Evolutionary conservation across 1,140 invertebrate genomes (phyloP).

Genomic region (Brachystomella parvula): DNA sequence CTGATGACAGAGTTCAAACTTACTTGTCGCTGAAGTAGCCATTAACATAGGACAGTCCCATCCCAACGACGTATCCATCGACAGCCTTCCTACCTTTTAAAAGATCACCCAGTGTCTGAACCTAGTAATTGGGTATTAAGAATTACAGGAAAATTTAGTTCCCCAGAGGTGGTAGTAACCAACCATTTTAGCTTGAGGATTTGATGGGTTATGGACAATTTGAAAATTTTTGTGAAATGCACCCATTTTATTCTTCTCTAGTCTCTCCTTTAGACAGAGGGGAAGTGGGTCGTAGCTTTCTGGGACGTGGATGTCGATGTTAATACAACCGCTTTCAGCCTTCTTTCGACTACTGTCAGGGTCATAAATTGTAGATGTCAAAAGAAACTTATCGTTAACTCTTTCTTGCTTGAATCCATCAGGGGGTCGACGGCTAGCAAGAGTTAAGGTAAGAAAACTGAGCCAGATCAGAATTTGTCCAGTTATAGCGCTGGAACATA

Average conservation of each 20-base stretch:
- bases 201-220: background rate
- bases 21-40: slow-evolving; percentile 1
- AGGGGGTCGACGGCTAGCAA: background rate
- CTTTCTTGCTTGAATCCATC: background rate
- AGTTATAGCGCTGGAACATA: no score
- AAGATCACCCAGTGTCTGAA: background rate
- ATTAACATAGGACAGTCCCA: background rate
- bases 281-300: slow-evolving; percentile 4
- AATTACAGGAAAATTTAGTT: no score
- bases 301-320: background rate
- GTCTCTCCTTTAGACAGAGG: background rate
- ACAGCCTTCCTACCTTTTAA: background rate
- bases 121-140: background rate
- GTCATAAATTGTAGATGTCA: background rate
- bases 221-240: background rate
- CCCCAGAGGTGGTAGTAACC: no score
- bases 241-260: background rate
- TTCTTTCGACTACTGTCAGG: background rate
- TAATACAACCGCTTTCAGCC: background rate
- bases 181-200: background rate
- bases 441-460: no score
- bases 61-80: background rate
- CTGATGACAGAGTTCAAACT: no score
- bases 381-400: background rate
- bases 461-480: no score